phyloP scores from a whole-genome alignment of 2,888 invertebrate genomes.

The Drosophila setosimentum region DNA sequence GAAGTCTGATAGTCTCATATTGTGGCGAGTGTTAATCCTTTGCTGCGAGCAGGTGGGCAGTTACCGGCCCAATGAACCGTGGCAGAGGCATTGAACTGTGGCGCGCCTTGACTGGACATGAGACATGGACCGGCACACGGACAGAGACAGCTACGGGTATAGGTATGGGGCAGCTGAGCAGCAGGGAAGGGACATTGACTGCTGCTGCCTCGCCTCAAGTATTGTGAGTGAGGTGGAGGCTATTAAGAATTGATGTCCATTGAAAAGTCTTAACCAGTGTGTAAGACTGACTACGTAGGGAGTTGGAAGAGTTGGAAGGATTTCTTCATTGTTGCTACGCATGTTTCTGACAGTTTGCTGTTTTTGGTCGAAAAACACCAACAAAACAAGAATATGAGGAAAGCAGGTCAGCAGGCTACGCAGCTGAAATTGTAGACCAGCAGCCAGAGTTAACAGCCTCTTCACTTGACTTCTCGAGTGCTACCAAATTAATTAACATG shows the following conservation, averaged over 20 bases:
- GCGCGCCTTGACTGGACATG: constrained; percentile 56
- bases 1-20: constrained; percentile 1
- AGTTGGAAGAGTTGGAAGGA: constrained; percentile 20
- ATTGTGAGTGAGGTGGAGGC: constrained; percentile 11
- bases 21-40: constrained; percentile 50
- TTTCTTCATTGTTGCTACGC: constrained; percentile 47
- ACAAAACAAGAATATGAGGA: background rate
- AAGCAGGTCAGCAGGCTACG: constrained; percentile 48
- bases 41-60: constrained; percentile 46
- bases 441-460: constrained; percentile 34
- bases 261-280: constrained; percentile 74
- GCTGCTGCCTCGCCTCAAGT: constrained; percentile 9
- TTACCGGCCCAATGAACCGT: constrained; percentile 71
- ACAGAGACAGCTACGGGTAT: constrained; percentile 1
- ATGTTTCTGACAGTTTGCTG: constrained; percentile 70
- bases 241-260: constrained; percentile 74
- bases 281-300: constrained; percentile 32
- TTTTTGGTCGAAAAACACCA: constrained; percentile 6
- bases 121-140: constrained; percentile 1
- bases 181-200: background rate
- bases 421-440: constrained; percentile 29
- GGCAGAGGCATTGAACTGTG: constrained; percentile 72
- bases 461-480: constrained; percentile 74
- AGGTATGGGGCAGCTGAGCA: background rate
- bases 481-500: constrained; percentile 80